Base-by-base conservation (phyloP, 2,888 invertebrate species). In the Esperia sulphurella region DNA sequence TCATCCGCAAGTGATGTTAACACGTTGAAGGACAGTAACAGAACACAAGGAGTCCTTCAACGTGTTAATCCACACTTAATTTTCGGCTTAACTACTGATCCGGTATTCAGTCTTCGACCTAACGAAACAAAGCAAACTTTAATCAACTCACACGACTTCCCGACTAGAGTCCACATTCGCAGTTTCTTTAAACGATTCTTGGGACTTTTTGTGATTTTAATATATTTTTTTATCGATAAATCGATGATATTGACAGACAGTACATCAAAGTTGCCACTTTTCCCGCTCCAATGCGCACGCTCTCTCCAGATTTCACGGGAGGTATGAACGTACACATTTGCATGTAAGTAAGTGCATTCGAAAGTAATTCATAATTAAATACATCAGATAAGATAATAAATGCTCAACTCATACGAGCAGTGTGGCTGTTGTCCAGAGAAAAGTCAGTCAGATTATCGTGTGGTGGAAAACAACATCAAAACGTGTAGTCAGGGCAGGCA, bases 261-360 rank as follows among this genome's bases (percentile, higher is more conserved):
- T 63, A 70, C 66, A 67, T 65, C 61, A 61, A 64, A 61, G 51
- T 58, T 49, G 58, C 54, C 51, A 63, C 52, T 67, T 75, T 75
- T 66, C 57, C 61, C 70, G 76, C 71, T 68, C 70, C 59, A 79
- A 59, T 72, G 82, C 68, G 56, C 65, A 40, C 77, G 69, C 84
- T 88, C 80, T 87, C 88, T 75, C 78, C 65, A 54, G 72, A 75
- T 87, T 84, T 87, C 88, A 74, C 83, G 71, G 59, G 63, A 71
- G 79, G 68, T 75, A 85, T 84, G 80, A 66, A 61, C 21, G 21
- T 21, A 3, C 54, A 54, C 71, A 87, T 86, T 87, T 87, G 85
- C 85, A 87, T 88, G 83, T 65, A 58, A 59, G 61, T 65, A 46
- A 43, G 46, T 47, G 68, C 68, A 76, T 71, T 68, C 59, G 54